phyloP scores from a whole-genome alignment of 2,797 vertebrate species.

The Pantherophis alleghaniensis region DNA sequence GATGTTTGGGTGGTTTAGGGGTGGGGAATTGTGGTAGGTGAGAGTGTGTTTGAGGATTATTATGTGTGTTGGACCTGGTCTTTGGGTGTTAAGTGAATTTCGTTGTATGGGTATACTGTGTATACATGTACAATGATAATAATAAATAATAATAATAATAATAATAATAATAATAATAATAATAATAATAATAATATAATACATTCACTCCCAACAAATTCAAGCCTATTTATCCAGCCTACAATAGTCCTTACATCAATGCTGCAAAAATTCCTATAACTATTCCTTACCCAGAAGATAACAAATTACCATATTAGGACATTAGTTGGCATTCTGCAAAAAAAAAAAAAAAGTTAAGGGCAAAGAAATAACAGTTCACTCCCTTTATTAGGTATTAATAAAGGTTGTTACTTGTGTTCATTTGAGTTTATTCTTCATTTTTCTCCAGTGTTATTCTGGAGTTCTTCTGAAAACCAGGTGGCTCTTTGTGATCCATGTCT shows the following conservation, averaged over 20 bases:
- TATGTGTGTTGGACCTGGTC: too few relatives aligned
- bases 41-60: too few relatives aligned
- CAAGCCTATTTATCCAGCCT: not conserved
- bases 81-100: too few relatives aligned
- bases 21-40: too few relatives aligned
- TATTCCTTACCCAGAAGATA: not conserved
- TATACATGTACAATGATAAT: too few relatives aligned
- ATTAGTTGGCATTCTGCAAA: not conserved
- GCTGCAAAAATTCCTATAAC: not conserved
- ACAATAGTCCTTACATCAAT: not conserved
- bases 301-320: not conserved
- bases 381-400: not conserved
- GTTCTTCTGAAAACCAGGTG: not conserved
- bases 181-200: too few relatives aligned
- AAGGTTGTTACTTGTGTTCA: not conserved
- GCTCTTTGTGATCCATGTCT: not conserved
- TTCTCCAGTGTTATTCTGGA: not conserved
- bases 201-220: not conserved
- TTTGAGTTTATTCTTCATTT: not conserved
- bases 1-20: too few relatives aligned
- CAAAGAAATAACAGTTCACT: not conserved
- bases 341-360: not conserved
- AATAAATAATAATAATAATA: too few relatives aligned
- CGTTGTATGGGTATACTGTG: too few relatives aligned
- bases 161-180: too few relatives aligned